Conservation (phyloP, 2,113 vertebrate genomes). For the Saccopteryx leptura region DNA sequence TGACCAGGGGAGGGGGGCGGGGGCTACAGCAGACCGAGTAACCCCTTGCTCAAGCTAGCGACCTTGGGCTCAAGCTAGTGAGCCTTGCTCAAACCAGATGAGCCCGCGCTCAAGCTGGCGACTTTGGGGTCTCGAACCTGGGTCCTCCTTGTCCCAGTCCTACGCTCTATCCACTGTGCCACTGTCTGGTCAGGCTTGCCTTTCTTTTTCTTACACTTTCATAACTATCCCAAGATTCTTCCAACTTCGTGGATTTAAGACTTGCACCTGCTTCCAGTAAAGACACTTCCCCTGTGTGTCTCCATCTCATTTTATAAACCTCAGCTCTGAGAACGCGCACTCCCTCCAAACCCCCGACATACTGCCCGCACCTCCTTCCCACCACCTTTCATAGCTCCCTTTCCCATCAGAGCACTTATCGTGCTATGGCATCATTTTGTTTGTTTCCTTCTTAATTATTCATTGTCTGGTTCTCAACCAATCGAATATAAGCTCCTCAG, state of each 20-base stretch:
- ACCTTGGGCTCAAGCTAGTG: too few relatives aligned
- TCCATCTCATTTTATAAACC: slow-evolving; percentile 4
- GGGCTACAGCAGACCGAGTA: too few relatives aligned
- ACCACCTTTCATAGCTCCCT: neutral
- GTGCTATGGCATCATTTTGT: neutral
- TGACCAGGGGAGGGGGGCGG: too few relatives aligned
- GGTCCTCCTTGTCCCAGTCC: too few relatives aligned
- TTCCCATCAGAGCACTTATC: neutral
- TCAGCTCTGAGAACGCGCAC: neutral
- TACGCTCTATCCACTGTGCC: too few relatives aligned
- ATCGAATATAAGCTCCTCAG: neutral
- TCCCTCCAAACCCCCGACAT: neutral
- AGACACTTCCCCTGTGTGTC: neutral
- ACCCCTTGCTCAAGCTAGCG: too few relatives aligned
- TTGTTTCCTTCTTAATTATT: slow-evolving; percentile 48
- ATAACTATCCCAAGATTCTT: neutral
- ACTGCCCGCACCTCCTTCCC: neutral
- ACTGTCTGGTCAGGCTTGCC: neutral
- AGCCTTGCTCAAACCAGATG: too few relatives aligned
- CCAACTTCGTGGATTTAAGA: neutral
- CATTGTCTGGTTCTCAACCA: neutral
- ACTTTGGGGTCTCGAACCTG: too few relatives aligned
- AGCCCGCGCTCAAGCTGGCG: too few relatives aligned
- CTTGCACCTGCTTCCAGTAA: neutral
- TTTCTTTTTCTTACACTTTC: slow-evolving; percentile 51